These are phyloP conservation scores for Tragelaphus scriptus DNA, from an alignment of 2,113 vertebrate species.

Conservation along the genomic window DNA sequence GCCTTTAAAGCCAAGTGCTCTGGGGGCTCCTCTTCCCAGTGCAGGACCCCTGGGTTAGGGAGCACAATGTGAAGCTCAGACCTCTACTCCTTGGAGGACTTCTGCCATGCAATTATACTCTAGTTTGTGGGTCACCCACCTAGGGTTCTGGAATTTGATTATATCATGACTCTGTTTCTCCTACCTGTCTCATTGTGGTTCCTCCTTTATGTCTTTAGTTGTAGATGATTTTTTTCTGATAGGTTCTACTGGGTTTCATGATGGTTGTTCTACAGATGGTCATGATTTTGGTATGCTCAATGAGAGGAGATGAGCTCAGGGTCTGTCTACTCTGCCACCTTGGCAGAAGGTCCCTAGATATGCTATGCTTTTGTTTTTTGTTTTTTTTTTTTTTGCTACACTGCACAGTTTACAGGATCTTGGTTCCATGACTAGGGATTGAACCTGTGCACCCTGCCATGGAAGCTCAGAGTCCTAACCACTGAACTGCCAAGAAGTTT, in stretches of 20 bases:
- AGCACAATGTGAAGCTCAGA: not conserved
- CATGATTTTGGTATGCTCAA: not conserved
- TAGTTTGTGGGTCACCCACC: not conserved
- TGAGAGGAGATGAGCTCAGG: not conserved
- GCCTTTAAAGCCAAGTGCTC: not conserved
- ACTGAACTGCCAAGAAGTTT: not conserved
- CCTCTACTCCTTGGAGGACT: not conserved
- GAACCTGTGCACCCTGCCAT: not conserved
- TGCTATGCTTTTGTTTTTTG: not conserved
- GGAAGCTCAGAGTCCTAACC: not conserved
- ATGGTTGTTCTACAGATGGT: not conserved
- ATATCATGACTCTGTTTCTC: not conserved
- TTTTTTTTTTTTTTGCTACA: not conserved
- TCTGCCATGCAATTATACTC: not conserved
- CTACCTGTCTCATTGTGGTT: not conserved
- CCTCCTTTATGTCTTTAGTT: not conserved
- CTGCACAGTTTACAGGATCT: not conserved
- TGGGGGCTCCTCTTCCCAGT: not conserved
- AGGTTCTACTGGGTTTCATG: not conserved
- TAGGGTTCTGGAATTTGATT: not conserved
- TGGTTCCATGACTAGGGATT: not conserved
- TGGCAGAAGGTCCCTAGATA: not conserved
- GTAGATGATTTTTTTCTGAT: not conserved
- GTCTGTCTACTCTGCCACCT: not conserved
- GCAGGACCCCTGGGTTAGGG: not conserved